Percentiles rank a stretch among this genome's conserved stretches.
phyloP scores from a whole-genome alignment of 2,888 invertebrate genomes.

The Xanthorhoe spadicearia region DNA sequence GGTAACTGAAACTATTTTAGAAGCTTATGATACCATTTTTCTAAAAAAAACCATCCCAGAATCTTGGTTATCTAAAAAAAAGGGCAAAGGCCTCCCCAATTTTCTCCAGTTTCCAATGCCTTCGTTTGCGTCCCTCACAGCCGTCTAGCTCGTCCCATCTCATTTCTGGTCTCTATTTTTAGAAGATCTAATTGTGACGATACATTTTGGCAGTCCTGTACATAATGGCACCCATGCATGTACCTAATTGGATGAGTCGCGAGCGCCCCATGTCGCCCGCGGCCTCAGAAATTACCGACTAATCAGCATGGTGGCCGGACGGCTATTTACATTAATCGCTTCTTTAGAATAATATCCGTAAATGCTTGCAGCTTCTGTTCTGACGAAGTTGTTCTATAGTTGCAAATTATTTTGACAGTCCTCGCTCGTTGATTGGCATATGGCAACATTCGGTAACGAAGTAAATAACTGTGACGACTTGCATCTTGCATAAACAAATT shows the following conservation, averaged over 20 bases:
- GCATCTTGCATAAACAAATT: too few species aligned
- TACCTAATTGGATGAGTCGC: constrained; percentile 60
- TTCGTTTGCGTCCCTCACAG: too few species aligned
- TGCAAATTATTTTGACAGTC: neutral
- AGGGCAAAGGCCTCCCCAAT: too few species aligned
- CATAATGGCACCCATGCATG: constrained; percentile 54
- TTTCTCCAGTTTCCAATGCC: too few species aligned
- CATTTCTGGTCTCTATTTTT: neutral
- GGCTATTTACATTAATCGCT: constrained; percentile 66
- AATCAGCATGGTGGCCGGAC: constrained; percentile 72
- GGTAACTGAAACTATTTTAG: too few species aligned
- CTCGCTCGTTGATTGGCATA: constrained; percentile 3
- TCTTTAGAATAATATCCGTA: constrained; percentile 68
- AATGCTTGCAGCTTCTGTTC: constrained; percentile 54
- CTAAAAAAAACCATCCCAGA: too few species aligned
- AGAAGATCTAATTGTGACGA: neutral
- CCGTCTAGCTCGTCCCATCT: too few species aligned
- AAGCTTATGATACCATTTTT: too few species aligned
- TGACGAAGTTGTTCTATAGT: constrained; percentile 10
- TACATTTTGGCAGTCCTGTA: neutral
- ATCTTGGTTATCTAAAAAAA: too few species aligned
- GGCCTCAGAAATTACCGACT: constrained; percentile 69
- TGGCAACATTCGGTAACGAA: too few species aligned
- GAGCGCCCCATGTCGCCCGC: constrained; percentile 60
- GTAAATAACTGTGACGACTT: too few species aligned